Conservation (phyloP, 2,797 vertebrate genomes). For the Phataginus tetradactyla region DNA sequence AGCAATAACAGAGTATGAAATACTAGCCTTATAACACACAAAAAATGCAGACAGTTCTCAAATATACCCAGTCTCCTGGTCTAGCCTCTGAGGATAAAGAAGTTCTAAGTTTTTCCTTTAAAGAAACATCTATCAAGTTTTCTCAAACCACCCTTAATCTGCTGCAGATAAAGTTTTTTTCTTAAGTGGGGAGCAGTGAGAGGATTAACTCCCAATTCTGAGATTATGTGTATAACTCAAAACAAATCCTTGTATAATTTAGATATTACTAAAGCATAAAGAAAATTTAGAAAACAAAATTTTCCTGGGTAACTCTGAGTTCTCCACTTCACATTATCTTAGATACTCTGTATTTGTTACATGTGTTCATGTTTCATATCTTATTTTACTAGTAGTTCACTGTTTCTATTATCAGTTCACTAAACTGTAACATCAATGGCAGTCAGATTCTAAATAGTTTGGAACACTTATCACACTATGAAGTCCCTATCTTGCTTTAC, state of each 20-base stretch:
- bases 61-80: neutral
- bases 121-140: neutral
- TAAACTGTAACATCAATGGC: neutral
- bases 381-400: neutral
- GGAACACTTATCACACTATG: neutral
- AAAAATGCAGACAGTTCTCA: neutral
- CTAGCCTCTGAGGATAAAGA: neutral
- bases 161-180: neutral
- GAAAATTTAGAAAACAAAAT: neutral
- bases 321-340: neutral
- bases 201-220: neutral
- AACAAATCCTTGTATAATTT: neutral
- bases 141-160: neutral
- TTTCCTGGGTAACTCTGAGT: neutral
- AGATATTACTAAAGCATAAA: neutral
- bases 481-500: conserved; percentile 34
- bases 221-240: neutral
- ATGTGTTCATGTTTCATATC: neutral
- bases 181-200: neutral
- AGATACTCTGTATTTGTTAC: neutral
- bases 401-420: neutral
- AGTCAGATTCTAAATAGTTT: conserved; percentile 15
- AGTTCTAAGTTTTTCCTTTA: neutral
- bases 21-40: neutral
- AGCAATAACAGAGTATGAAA: neutral